A percentile compares a stretch with the other conserved stretches of the same genome.
These are phyloP conservation scores for Ochlodes sylvanus DNA, from an alignment of 2,888 invertebrate genomes.

Conservation along the genomic window DNA sequence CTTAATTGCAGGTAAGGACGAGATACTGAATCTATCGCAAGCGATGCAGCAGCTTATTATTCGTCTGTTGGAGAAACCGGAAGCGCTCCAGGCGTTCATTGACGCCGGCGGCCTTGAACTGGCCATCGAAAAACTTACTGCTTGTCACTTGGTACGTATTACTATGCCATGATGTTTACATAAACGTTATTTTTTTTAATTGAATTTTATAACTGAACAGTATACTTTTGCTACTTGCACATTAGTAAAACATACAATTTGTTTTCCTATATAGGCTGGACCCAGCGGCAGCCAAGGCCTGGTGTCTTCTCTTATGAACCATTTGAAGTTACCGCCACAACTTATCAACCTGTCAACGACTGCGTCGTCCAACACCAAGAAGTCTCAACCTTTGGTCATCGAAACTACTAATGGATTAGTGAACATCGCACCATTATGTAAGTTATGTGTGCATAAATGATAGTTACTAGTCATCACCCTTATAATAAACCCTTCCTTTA, in stretches of 20 bases:
- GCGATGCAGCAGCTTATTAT: slow-evolving; percentile 94
- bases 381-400: slow-evolving; percentile 75
- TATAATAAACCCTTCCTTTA: too few relatives aligned
- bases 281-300: slow-evolving; percentile 89
- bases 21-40: slow-evolving; percentile 88
- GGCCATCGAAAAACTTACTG: slow-evolving; percentile 91
- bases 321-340: slow-evolving; percentile 82
- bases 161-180: too few relatives aligned
- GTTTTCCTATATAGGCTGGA: slow-evolving; percentile 74
- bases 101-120: slow-evolving; percentile 90
- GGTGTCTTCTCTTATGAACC: slow-evolving; percentile 87
- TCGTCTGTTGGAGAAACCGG: slow-evolving; percentile 91
- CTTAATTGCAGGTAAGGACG: slow-evolving; percentile 57
- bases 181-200: too few relatives aligned
- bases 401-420: slow-evolving; percentile 91
- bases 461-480: too few relatives aligned
- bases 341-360: slow-evolving; percentile 81
- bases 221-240: too few relatives aligned
- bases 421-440: slow-evolving; percentile 95
- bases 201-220: too few relatives aligned
- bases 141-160: slow-evolving; percentile 84
- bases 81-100: slow-evolving; percentile 90
- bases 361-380: slow-evolving; percentile 71
- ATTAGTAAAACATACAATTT: neutral
- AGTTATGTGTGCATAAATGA: slow-evolving; percentile 54